phyloP scores from a whole-genome alignment of 92 coral and sea anemone genomes.

The Ricordea florida region DNA sequence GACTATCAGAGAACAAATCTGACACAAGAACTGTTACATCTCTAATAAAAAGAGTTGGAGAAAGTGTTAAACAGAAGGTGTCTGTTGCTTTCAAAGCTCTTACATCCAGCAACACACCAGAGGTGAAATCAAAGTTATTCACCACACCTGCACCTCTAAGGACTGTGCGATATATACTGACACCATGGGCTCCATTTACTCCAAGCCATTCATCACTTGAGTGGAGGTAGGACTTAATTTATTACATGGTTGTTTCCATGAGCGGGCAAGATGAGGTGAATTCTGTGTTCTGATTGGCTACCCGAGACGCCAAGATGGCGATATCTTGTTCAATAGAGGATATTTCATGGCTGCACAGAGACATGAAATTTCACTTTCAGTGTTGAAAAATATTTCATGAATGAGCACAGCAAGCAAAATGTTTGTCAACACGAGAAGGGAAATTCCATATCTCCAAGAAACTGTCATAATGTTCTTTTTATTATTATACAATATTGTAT shows the following conservation, averaged over 20 bases:
- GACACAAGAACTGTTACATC: neutral
- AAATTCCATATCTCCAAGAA: too few species aligned
- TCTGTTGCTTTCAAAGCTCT: neutral
- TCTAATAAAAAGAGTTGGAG: neutral
- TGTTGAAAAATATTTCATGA: too few species aligned
- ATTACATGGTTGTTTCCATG: too few species aligned
- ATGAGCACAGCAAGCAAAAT: too few species aligned
- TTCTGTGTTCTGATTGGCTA: too few species aligned
- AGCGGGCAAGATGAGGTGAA: too few species aligned
- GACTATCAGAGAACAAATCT: neutral
- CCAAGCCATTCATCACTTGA: slow-evolving; percentile 21
- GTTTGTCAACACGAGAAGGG: too few species aligned
- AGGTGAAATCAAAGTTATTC: neutral
- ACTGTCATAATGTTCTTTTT: neutral
- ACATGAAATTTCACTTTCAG: too few species aligned
- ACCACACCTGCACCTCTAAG: slow-evolving; percentile 35
- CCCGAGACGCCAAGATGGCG: too few species aligned
- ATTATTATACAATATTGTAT: neutral
- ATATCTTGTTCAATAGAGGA: too few species aligned
- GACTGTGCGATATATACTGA: slow-evolving; percentile 37
- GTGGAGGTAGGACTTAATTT: slow-evolving; percentile 60
- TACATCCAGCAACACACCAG: neutral
- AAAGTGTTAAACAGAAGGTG: neutral
- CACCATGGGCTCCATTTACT: slow-evolving; percentile 45
- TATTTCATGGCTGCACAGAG: too few species aligned